Evolutionary conservation across 1,140 invertebrate genomes (phyloP).

Genomic region (Planococcus citri): DNA sequence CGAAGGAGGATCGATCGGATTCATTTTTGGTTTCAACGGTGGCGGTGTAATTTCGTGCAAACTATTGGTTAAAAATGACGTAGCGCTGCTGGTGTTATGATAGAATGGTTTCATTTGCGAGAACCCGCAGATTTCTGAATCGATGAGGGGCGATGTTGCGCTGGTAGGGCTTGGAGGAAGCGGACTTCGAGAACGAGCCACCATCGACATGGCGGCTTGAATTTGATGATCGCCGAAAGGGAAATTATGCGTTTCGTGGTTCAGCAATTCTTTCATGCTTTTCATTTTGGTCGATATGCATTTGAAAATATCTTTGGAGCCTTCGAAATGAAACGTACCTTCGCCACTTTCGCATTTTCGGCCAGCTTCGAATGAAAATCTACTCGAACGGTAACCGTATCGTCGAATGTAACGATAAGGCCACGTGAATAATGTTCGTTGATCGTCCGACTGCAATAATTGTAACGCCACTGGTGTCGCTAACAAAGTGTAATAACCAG

Average conservation of each 20-base stretch:
- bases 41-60: not conserved
- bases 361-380: constrained; percentile 82
- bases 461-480: constrained; percentile 59
- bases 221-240: constrained; percentile 55
- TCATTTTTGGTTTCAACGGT: not conserved
- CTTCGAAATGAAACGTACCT: constrained; percentile 65
- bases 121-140: constrained; percentile 32
- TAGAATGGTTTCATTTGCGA: constrained; percentile 26
- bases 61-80: not conserved
- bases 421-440: constrained; percentile 57
- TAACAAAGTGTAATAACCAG: constrained; percentile 55
- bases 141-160: constrained; percentile 32
- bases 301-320: constrained; percentile 63
- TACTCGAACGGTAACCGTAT: constrained; percentile 67
- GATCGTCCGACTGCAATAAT: constrained; percentile 49
- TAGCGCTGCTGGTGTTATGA: not conserved
- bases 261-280: constrained; percentile 65
- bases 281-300: constrained; percentile 65
- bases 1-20: constrained; percentile 19
- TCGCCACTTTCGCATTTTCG: constrained; percentile 74
- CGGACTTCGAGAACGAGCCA: constrained; percentile 52
- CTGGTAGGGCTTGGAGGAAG: constrained; percentile 51
- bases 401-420: constrained; percentile 71
- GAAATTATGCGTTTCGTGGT: constrained; percentile 37
- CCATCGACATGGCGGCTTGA: constrained; percentile 41